Conservation (phyloP, 2,888 invertebrate species). For the Osmoderma eremita region DNA sequence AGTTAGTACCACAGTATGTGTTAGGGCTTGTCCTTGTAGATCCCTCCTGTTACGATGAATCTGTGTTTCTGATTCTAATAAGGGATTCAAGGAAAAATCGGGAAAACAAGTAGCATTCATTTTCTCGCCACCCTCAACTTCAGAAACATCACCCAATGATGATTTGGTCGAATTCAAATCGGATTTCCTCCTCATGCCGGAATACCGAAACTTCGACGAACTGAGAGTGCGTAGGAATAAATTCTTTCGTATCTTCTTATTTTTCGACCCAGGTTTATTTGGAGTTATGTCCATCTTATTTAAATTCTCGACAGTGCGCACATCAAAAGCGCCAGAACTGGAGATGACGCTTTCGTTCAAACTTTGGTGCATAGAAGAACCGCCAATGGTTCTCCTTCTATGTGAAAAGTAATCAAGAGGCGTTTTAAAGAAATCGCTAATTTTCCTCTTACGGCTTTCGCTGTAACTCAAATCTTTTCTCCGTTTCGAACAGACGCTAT, state of each 20-base stretch:
- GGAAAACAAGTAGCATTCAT: slow-evolving; percentile 61
- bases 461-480: slow-evolving; percentile 58
- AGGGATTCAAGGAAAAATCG: slow-evolving; percentile 58
- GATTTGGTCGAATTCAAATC: slow-evolving; percentile 55
- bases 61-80: slow-evolving; percentile 48
- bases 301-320: slow-evolving; percentile 58
- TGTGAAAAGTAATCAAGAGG: slow-evolving; percentile 61
- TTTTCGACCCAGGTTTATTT: slow-evolving; percentile 21
- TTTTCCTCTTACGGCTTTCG: slow-evolving; percentile 55
- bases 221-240: slow-evolving; percentile 60
- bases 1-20: slow-evolving; percentile 63
- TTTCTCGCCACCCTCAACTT: slow-evolving; percentile 50
- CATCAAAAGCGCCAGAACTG: slow-evolving; percentile 59
- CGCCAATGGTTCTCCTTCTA: slow-evolving; percentile 60
- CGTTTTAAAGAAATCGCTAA: slow-evolving; percentile 60
- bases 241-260: slow-evolving; percentile 57
- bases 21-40: slow-evolving; percentile 56
- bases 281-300: slow-evolving; percentile 46
- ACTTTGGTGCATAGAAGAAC: slow-evolving; percentile 54
- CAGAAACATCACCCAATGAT: slow-evolving; percentile 51
- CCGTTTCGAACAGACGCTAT: slow-evolving; percentile 44
- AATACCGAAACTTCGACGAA: slow-evolving; percentile 57
- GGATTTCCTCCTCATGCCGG: slow-evolving; percentile 51
- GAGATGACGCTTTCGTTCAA: slow-evolving; percentile 59
- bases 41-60: slow-evolving; percentile 53